Base-by-base conservation (phyloP, 2,888 invertebrate genomes). In the Drosophila infuscata region DNA sequence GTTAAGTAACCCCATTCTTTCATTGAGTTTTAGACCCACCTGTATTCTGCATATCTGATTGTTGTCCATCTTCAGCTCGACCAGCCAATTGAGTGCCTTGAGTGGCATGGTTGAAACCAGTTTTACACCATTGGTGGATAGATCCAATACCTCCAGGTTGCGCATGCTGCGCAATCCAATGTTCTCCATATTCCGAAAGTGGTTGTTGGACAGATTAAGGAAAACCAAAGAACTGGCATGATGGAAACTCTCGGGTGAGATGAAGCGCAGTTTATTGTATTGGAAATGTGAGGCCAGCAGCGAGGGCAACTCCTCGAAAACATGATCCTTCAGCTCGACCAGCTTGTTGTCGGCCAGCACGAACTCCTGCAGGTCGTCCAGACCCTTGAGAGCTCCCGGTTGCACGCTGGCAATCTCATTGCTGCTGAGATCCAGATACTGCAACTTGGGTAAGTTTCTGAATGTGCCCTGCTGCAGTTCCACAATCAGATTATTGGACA, bases 21-120 rank as follows among this genome's bases (percentile, higher is more conserved):
- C 2, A 29, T 1, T 38, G 7, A 25, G 0, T 7, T 12, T 6
- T 15, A 1, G 0, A 70, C 87, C 46, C 56, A 93, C 93, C 85
- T 96, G 95, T 60, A 98, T 96, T 56, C 95, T 95, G 91, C 98
- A 98, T 83, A 98, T 96, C 72, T 95, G 94, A 93, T 98, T 98
- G 92, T 96, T 96, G 91, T 97, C 97, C 94, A 98, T 94, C 94
- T 96, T 96, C 7, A 98, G 92, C 91, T 98, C 97, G 0, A 98
- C 97, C 62, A 98, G 94, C 96, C 97, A 97, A 91, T 97, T 97
- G 94, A 98, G 95, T 62, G 95, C 94, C 73, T 96, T 95, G 78
- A 95, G 94, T 0, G 95, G 95, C 81, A 97, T 94, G 76, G 95
- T 95, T n/a, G 95, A 94, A 43, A 98, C 94, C 83, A 95, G 95